phyloP scores from a whole-genome alignment of 2,888 invertebrate genomes.

The Esperia sulphurella region DNA sequence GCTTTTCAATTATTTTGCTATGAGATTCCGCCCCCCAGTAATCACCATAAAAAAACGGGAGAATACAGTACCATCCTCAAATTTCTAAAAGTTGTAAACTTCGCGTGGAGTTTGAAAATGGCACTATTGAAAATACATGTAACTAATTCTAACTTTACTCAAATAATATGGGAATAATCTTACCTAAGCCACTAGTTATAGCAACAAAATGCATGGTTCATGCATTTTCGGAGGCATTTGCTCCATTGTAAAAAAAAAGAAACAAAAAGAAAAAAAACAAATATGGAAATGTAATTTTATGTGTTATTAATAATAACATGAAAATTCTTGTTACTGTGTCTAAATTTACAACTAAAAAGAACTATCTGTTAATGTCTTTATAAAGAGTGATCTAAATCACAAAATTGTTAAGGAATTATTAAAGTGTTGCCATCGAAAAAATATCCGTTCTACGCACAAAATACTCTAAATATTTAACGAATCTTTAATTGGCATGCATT shows the following conservation, averaged over 20 bases:
- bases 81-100: constrained; percentile 19
- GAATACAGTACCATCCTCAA: constrained; percentile 50
- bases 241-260: constrained; percentile 35
- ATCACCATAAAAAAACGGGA: too few relatives aligned
- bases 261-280: constrained; percentile 31
- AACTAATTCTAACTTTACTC: constrained; percentile 54
- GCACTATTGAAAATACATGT: constrained; percentile 41
- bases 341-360: constrained; percentile 54
- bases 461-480: constrained; percentile 1
- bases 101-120: constrained; percentile 48
- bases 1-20: too few relatives aligned
- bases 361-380: constrained; percentile 78
- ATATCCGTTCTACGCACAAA: constrained; percentile 17
- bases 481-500: background rate
- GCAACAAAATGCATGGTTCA: constrained; percentile 47
- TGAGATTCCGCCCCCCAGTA: too few relatives aligned
- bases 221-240: constrained; percentile 44
- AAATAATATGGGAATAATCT: constrained; percentile 66
- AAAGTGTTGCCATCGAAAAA: constrained; percentile 56
- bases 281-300: constrained; percentile 61
- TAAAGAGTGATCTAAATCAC: constrained; percentile 73
- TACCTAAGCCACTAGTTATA: constrained; percentile 35
- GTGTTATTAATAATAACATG: constrained; percentile 38
- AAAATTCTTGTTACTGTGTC: constrained; percentile 52
- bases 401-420: constrained; percentile 67